Percentiles rank a stretch among this genome's conserved stretches.
phyloP scores from a whole-genome alignment of 2,113 vertebrate genomes.

The Emberiza fucata region DNA sequence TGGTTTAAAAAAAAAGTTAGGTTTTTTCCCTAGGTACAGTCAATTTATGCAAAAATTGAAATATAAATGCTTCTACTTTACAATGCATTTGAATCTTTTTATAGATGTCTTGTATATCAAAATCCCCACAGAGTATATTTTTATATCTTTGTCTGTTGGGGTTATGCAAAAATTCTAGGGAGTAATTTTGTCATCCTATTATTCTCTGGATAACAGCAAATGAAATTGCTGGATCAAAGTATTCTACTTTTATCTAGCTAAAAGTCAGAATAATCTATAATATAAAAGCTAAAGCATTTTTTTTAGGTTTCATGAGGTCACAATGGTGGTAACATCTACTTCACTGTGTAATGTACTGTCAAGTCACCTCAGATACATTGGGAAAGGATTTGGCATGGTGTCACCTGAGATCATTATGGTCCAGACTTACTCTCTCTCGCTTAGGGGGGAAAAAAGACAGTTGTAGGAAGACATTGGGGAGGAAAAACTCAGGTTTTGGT shows the following conservation, averaged over 20 bases:
- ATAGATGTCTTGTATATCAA: background rate
- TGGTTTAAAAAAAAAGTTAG: background rate
- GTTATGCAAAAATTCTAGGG: background rate
- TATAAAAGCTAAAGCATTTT: background rate
- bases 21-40: background rate
- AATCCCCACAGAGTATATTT: background rate
- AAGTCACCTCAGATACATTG: background rate
- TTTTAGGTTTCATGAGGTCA: constrained; percentile 33
- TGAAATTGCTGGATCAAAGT: background rate
- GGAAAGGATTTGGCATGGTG: constrained; percentile 42
- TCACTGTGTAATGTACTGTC: background rate
- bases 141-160: background rate
- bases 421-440: background rate
- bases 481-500: background rate
- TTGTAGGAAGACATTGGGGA: background rate
- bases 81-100: background rate
- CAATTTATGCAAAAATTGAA: background rate
- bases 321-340: background rate
- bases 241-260: background rate
- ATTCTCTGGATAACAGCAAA: background rate
- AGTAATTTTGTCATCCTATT: background rate
- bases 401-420: constrained; percentile 4
- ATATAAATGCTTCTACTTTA: background rate
- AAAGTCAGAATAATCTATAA: background rate
- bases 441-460: background rate